Evolutionary conservation across 53 echinoderm and acorn worm species (phyloP), one percentile per base, ranked within the genome.

Genomic region (Luidia sarsii): DNA sequence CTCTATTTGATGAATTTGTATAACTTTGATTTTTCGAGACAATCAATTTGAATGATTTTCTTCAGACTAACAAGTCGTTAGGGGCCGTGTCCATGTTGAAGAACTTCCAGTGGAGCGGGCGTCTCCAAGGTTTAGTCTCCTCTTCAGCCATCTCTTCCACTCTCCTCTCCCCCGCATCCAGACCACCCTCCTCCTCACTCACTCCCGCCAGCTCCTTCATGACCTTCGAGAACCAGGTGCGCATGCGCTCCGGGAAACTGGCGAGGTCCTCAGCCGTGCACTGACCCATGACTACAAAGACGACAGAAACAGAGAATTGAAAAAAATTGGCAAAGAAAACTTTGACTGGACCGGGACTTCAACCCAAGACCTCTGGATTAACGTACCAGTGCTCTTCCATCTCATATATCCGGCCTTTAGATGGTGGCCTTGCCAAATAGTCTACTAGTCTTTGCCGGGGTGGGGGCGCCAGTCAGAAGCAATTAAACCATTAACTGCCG

Each of bases 71-170:
- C 91, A 60, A 64, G 55, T 91, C 91, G 3, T 50, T 39, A 22
- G 91, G 91, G 24, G 75, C 30, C 24, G 57, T 64, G 45, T 91
- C 91, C 77, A 91, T 39, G 32, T 64, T 68, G 31, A 82, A 71
- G 57, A 91, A 91, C 64, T 87, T 91, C 91, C 91, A 91, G 48
- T 75, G 79, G 6, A 87, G 72, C 0, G 91, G 91, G 59, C 64
- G 80, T 48, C 83, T 66, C 68, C 80, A 91, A 0, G 71, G 83
- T 35, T 77, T 74, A 1, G 22, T 30, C 8, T 77, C 83, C 27
- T 46, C 20, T 48, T 67, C 60, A 38, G 87, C 27, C 37, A 53
- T 39, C 46, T 43, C 45, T 34, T 82, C 83, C 10, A 87, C 57
- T 7, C 62, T 22, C 16, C 30, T 50, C 56, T 91, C 91, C 1